Base-by-base conservation (phyloP, 1,140 invertebrate genomes). In the Piezodorus guildinii region DNA sequence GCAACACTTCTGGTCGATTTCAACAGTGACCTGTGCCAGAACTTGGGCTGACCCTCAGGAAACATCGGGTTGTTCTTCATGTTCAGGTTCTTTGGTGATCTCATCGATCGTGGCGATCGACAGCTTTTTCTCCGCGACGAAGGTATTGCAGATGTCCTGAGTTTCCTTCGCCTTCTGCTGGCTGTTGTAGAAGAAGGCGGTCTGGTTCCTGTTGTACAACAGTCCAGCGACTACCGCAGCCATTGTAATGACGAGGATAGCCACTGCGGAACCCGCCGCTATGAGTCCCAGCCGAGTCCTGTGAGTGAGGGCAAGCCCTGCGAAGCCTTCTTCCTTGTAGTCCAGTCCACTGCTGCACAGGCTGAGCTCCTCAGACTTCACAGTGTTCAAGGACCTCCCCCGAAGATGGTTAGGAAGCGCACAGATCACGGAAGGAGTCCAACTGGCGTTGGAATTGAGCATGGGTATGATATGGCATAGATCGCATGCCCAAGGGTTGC, bases 111-210 rank as follows among this genome's bases (percentile, higher is more conserved):
- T 74, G 17, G 73, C 73, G 45, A 75, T 74, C 8, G 71, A 69
- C 17, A 73, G 70, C 61, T 69, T 70, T 59, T 71, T 71, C 19
- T 66, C 65, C 3, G 34, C 34, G 49, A 34, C 63, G 66, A 62
- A 70, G 34, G 6, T 39, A 10, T 39, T 39, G 34, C 34, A 39
- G 34, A 39, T 10, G 69, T 23, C 68, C 63, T 39, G 64, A 67
- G 16, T 70, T 65, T 62, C 70, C 68, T 34, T 70, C 60, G 19
- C 63, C 39, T 68, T 65, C 54, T 69, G 66, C 59, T 69, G 85
- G 70, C 85, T 80, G 0, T 85, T 87, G 72, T 87, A 87, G 70
- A 87, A 88, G 43, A 81, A 81, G 15, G 84, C 84, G 0, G 83
- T 80, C 65, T 85, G 82, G n/a, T 83, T 76, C 46, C 78, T 74